Evolutionary conservation across 2,113 vertebrate genomes (phyloP).

Genomic region (Atractosteus spatula): DNA sequence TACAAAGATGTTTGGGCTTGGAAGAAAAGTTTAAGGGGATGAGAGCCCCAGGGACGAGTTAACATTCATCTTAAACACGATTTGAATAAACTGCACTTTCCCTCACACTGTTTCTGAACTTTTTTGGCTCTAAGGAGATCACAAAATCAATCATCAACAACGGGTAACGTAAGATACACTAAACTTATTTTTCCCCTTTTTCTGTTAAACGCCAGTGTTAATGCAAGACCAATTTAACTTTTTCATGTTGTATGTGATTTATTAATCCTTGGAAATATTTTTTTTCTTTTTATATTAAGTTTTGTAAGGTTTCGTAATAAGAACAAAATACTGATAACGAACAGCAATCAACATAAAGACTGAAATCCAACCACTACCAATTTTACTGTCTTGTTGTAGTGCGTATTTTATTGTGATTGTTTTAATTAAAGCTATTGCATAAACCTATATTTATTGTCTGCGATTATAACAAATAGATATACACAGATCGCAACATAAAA

Average conservation of each 20-base stretch:
- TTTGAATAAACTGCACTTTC: conserved; percentile 39
- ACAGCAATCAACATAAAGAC: no score
- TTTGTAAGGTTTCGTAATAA: not conserved
- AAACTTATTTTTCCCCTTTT: not conserved
- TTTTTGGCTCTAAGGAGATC: not conserved
- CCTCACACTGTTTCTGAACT: conserved; percentile 19
- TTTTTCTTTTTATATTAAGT: not conserved
- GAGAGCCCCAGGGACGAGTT: conserved; percentile 55
- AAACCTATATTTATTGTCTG: no score
- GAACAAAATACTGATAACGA: no score
- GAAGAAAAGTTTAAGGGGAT: conserved; percentile 44
- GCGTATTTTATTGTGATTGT: no score
- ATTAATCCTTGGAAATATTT: not conserved
- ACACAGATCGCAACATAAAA: no score
- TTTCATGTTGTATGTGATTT: not conserved
- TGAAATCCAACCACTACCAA: no score
- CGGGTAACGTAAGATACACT: not conserved
- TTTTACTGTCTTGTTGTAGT: no score
- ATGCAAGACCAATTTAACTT: not conserved
- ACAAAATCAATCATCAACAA: not conserved
- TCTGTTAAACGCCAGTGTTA: not conserved
- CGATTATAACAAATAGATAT: no score
- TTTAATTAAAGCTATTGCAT: no score
- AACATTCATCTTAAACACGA: conserved; percentile 56
- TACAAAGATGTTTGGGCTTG: conserved; percentile 30